These are phyloP conservation scores for Grapholita molesta DNA, from an alignment of 1,140 invertebrate genomes.

Conservation along the genomic window DNA sequence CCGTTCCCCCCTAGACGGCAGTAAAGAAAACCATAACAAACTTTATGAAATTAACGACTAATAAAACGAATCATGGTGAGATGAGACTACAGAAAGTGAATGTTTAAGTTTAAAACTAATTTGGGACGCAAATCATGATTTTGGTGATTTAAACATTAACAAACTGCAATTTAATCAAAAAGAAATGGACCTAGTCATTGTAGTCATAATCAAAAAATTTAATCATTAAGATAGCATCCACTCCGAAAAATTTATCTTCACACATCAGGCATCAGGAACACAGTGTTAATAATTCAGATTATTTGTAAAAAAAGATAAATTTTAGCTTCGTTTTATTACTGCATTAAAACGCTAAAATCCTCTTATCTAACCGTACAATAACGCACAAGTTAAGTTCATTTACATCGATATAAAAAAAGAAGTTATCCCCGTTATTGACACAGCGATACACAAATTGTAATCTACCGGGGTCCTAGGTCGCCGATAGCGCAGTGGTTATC, in stretches of 20 bases:
- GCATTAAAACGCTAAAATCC: too few relatives aligned
- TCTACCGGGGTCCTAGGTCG: constrained; percentile 2
- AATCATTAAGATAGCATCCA: too few relatives aligned
- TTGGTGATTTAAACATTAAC: too few relatives aligned
- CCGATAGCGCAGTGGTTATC: constrained; percentile 17
- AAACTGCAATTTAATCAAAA: too few relatives aligned
- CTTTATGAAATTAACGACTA: neutral
- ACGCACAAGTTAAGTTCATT: constrained; percentile 11
- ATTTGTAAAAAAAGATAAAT: too few relatives aligned
- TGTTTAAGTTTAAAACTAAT: neutral
- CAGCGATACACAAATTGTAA: neutral
- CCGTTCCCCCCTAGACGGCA: neutral
- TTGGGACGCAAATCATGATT: neutral
- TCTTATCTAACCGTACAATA: neutral
- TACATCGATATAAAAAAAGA: constrained; percentile 1
- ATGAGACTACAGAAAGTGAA: neutral
- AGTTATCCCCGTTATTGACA: constrained; percentile 1
- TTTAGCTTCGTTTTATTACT: too few relatives aligned
- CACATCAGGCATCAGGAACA: too few relatives aligned
- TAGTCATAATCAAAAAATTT: too few relatives aligned
- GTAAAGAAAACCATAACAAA: neutral
- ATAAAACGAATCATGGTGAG: neutral
- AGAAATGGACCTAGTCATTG: too few relatives aligned
- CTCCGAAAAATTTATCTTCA: too few relatives aligned
- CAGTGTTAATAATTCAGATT: too few relatives aligned